Base-by-base conservation (phyloP, 2,113 vertebrate genomes). In the Cryptomyrus ogoouensis region DNA sequence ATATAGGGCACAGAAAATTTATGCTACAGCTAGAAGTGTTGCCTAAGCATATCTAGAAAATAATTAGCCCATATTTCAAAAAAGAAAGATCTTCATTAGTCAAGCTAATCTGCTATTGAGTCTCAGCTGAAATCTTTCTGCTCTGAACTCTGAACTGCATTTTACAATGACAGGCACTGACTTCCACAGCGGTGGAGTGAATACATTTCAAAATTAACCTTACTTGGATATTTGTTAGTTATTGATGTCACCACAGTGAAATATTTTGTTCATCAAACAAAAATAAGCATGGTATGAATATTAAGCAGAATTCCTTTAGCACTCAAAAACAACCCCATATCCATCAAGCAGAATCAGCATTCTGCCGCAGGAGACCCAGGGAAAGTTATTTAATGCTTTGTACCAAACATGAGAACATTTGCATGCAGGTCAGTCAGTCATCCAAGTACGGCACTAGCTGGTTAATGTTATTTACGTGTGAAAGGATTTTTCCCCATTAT, bases 371-470 rank as follows among this genome's bases (percentile, higher is more conserved):
- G 62, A 42, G 12, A 13, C 5, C 0, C 56, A 77, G 21, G 31
- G 44, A n/a, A 17, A 42, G 27, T 70, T 50, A 39, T 46, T 70
- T 47, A 77, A 90, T 31, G 19, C 50, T 39, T 89, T 47, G 17
- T 21, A 27, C 83, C 56, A 66, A 86, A 46, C 35, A 31, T 9
- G 24, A 39, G 35, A 62, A 42, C 90, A 91, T 92, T 92, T 90
- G 91, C 87, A 91, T 91, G 91, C 83, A 89, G 70, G 90, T 91
- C 90, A 90, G 91, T 89, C 89, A 89, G 31, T 66, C 56, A 88
- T 44, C 89, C 77, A 91, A 66, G 80, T 53, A 85, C 84, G 91
- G 74, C 88, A 90, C 91, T 92, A 86, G 90, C 90, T 35, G 66
- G 44, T 90, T 91, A 56, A 56, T 83, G 80, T 87, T 91, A 90